These are phyloP conservation scores for Drosophila kanekoi DNA, from an alignment of 2,888 invertebrate genomes.

Conservation along the genomic window DNA sequence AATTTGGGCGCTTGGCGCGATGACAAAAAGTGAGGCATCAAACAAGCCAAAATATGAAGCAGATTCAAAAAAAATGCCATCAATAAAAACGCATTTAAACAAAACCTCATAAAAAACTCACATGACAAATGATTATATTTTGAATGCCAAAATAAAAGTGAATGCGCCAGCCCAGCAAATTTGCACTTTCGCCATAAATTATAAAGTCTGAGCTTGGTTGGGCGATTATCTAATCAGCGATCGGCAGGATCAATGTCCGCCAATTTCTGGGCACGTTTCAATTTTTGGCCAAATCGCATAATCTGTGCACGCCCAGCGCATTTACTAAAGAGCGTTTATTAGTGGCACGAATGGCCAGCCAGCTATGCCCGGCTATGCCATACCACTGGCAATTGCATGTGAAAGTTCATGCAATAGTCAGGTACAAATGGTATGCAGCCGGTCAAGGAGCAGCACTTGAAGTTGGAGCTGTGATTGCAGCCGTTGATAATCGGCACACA, in stretches of 20 bases:
- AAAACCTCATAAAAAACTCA: neutral
- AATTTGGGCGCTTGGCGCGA: constrained; percentile 30
- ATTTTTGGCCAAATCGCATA: constrained; percentile 46
- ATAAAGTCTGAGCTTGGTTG: constrained; percentile 25
- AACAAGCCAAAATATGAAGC: constrained; percentile 14
- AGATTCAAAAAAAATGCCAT: constrained; percentile 16
- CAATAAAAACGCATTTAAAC: constrained; percentile 13
- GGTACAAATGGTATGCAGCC: constrained; percentile 5
- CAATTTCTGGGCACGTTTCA: constrained; percentile 39
- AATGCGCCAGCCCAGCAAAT: constrained; percentile 31
- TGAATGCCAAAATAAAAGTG: constrained; percentile 35
- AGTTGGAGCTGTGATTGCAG: constrained; percentile 56
- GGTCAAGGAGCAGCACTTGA: constrained; percentile 52
- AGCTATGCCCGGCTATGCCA: neutral
- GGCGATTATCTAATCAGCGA: constrained; percentile 45
- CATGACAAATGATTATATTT: neutral
- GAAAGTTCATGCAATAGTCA: constrained; percentile 55
- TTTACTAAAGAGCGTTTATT: constrained; percentile 54
- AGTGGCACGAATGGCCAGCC: constrained; percentile 37
- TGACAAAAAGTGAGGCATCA: constrained; percentile 28
- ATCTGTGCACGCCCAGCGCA: constrained; percentile 49
- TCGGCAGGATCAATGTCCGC: constrained; percentile 50
- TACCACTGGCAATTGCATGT: constrained; percentile 50
- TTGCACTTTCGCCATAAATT: constrained; percentile 54
- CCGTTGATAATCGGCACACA: constrained; percentile 72